Evolutionary conservation across 1,140 invertebrate genomes (phyloP).

Genomic region (Camponotus pennsylvanicus): DNA sequence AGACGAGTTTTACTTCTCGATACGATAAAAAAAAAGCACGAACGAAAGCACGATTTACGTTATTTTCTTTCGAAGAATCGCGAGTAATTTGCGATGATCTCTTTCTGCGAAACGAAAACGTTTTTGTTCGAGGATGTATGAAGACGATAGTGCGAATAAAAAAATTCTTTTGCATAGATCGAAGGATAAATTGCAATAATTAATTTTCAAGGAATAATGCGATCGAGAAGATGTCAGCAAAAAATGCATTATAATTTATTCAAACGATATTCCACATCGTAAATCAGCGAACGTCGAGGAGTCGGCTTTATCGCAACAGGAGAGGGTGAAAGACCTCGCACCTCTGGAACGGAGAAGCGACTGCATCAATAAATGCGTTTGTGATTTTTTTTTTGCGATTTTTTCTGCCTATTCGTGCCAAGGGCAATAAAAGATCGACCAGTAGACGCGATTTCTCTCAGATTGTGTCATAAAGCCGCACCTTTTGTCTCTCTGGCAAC

Average conservation of each 20-base stretch:
- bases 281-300: not conserved
- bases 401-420: constrained; percentile 74
- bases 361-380: constrained; percentile 9
- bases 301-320: constrained; percentile 3
- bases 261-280: not conserved
- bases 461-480: constrained; percentile 54
- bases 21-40: constrained; percentile 30
- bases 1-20: not conserved
- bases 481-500: not conserved
- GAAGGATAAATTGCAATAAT: not conserved
- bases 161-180: constrained; percentile 34
- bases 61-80: not conserved
- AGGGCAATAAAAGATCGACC: constrained; percentile 77
- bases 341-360: constrained; percentile 18
- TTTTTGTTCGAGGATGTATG: constrained; percentile 37
- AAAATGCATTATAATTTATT: not conserved
- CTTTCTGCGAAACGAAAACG: constrained; percentile 26
- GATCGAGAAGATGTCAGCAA: not conserved
- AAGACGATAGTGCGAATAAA: constrained; percentile 32
- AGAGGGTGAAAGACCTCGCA: constrained; percentile 36
- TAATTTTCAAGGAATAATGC: not conserved
- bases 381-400: constrained; percentile 64
- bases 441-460: constrained; percentile 60
- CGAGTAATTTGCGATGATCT: constrained; percentile 30
- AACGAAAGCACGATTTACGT: constrained; percentile 28